Evolutionary conservation across 2,797 vertebrate genomes (phyloP).

Genomic region (Cirrhinus molitorella): DNA sequence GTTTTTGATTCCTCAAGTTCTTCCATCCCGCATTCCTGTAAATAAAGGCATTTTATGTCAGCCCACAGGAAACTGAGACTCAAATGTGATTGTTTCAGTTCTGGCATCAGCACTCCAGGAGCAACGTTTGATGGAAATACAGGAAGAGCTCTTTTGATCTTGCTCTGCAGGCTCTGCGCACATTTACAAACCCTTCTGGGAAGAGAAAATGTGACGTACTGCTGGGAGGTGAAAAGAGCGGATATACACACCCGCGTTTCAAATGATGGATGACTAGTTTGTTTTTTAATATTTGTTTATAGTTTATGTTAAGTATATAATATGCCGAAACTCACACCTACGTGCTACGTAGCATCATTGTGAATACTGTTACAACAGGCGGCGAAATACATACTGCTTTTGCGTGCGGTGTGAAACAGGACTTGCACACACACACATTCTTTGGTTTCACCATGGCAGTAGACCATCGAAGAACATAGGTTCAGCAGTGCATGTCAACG

Average conservation of each 20-base stretch:
- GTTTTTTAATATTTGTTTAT: not conserved
- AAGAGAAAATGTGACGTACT: conserved; percentile 18
- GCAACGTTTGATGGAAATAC: conserved; percentile 41
- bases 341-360: no score
- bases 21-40: conserved; percentile 11
- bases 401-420: not conserved
- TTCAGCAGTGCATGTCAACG: conserved; percentile 30
- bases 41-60: conserved; percentile 27
- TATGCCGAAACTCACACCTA: not conserved
- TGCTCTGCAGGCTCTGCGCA: conserved; percentile 18
- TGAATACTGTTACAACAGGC: not conserved
- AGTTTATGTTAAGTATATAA: not conserved
- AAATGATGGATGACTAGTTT: not conserved
- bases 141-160: conserved; percentile 47
- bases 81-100: conserved; percentile 48
- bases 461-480: conserved; percentile 34
- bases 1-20: conserved; percentile 2
- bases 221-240: not conserved
- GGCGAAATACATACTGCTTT: not conserved
- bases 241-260: not conserved
- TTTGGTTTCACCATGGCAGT: not conserved
- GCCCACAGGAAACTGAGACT: conserved; percentile 20
- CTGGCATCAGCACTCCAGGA: conserved; percentile 43
- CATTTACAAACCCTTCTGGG: conserved; percentile 39
- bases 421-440: conserved; percentile 2